phyloP scores from a whole-genome alignment of 2,888 invertebrate genomes.

The Hypena proboscidalis region DNA sequence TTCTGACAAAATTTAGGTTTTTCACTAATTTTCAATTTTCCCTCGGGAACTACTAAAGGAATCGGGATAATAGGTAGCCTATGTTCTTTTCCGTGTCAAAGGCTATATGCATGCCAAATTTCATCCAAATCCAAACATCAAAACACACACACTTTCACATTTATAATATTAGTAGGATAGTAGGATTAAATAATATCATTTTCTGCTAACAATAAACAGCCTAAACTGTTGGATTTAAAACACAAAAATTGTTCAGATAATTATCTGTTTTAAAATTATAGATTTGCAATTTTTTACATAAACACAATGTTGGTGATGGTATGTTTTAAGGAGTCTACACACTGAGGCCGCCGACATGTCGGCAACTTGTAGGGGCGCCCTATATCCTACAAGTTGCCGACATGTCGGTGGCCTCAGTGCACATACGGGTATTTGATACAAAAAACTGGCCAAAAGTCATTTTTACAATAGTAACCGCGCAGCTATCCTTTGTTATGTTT shows the following conservation, averaged over 20 bases:
- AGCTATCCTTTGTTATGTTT: no score
- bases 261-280: constrained; percentile 2
- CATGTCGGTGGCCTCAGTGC: not conserved
- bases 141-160: no score
- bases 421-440: no score
- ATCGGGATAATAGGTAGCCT: constrained; percentile 2
- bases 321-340: no score
- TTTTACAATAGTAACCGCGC: no score
- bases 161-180: no score
- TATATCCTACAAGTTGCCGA: no score
- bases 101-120: no score
- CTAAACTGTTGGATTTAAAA: not conserved
- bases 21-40: not conserved
- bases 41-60: constrained; percentile 2
- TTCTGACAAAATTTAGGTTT: not conserved
- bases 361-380: no score
- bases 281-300: not conserved
- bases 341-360: no score
- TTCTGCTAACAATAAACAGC: not conserved
- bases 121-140: no score
- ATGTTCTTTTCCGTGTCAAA: not conserved
- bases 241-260: constrained; percentile 1
- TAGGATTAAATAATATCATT: not conserved
- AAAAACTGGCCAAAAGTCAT: no score
- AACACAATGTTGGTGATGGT: constrained; percentile 1